Conservation (phyloP, 2,888 invertebrate species). For the Hypsopygia costalis region DNA sequence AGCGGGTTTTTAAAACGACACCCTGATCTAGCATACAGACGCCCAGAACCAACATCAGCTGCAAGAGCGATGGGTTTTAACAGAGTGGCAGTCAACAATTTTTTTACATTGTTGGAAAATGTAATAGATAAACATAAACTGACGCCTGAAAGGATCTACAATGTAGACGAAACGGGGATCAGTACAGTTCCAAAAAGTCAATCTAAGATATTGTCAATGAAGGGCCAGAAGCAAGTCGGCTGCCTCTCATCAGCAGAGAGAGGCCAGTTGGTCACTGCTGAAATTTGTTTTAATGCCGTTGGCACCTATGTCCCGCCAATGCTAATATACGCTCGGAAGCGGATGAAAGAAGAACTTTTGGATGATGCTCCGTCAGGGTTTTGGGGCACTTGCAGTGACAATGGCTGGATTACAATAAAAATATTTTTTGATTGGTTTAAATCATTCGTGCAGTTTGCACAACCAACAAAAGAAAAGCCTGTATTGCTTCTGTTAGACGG, state of each 20-base stretch:
- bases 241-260: conserved; percentile 15
- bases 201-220: conserved; percentile 15
- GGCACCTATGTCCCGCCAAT: too few relatives aligned
- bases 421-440: conserved; percentile 32
- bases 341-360: conserved; percentile 30
- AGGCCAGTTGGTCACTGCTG: conserved; percentile 13
- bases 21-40: conserved; percentile 3
- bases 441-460: conserved; percentile 29
- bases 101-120: conserved; percentile 11
- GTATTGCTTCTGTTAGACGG: conserved; percentile 40
- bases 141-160: conserved; percentile 10
- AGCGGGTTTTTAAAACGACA: background rate
- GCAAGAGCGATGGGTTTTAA: conserved; percentile 12
- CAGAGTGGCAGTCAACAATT: conserved; percentile 5
- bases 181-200: conserved; percentile 18
- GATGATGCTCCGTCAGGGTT: conserved; percentile 21
- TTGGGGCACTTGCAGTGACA: conserved; percentile 25
- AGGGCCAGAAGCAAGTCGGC: conserved; percentile 19
- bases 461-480: conserved; percentile 19
- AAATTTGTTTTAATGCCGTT: conserved; percentile 16
- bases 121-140: conserved; percentile 11
- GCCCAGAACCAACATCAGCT: conserved; percentile 9
- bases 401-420: conserved; percentile 32
- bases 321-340: conserved; percentile 16
- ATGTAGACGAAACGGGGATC: conserved; percentile 15